Percentiles rank a stretch among this genome's conserved stretches.
These are phyloP conservation scores for Sitta europaea DNA, from an alignment of 2,113 vertebrate species.

Conservation along the genomic window DNA sequence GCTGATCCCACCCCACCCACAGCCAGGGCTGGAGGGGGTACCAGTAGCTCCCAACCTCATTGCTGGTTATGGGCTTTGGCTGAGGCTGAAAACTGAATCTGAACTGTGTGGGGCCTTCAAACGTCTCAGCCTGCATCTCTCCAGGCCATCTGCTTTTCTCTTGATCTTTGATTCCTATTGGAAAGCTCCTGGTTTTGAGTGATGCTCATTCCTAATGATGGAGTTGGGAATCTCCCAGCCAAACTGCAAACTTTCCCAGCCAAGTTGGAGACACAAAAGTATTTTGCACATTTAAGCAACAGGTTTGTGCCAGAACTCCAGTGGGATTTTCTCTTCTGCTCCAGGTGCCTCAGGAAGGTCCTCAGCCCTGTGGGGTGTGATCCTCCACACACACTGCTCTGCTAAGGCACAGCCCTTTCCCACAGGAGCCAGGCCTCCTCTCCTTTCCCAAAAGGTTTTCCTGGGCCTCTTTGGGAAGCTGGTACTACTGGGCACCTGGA, in stretches of 20 bases:
- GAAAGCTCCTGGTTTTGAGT: background rate
- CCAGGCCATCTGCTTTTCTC: background rate
- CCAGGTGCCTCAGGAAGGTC: background rate
- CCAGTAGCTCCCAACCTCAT: background rate
- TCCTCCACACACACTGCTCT: background rate
- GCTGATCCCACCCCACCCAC: background rate
- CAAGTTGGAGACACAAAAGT: background rate
- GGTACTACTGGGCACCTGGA: background rate
- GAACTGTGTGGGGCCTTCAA: background rate
- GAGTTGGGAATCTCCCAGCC: background rate
- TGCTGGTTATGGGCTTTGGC: background rate
- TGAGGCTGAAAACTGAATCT: background rate
- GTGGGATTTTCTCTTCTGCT: background rate
- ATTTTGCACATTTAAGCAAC: background rate
- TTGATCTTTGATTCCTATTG: background rate
- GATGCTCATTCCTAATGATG: fast-evolving
- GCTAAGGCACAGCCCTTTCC: background rate
- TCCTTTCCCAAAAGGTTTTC: background rate
- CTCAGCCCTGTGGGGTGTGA: background rate
- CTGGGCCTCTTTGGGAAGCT: background rate
- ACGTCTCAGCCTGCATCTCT: background rate
- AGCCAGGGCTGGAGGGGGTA: background rate
- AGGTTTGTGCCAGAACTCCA: background rate
- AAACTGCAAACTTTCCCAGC: background rate
- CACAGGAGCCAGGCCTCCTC: background rate